A percentile compares a stretch with the other conserved stretches of the same genome.
phyloP scores from a whole-genome alignment of 2,113 vertebrate genomes.

The Callipepla californica region DNA sequence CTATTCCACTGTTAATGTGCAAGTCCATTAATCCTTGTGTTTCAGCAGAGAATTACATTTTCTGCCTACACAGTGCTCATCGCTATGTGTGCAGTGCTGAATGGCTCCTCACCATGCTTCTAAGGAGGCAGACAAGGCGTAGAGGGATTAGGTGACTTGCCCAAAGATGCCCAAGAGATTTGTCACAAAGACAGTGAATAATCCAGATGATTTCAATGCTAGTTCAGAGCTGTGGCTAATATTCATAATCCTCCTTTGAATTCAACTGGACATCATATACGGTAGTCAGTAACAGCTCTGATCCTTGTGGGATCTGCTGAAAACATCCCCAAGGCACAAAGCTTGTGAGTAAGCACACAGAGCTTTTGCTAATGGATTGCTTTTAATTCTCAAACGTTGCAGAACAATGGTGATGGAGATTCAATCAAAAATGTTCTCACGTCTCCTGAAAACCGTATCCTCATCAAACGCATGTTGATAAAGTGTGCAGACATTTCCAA shows the following conservation, averaged over 20 bases:
- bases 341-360: not conserved
- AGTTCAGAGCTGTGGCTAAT: not conserved
- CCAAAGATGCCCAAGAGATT: not conserved
- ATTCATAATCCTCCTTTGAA: not conserved
- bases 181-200: constrained; percentile 1
- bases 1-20: not conserved
- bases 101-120: not conserved
- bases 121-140: not conserved
- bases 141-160: constrained; percentile 16
- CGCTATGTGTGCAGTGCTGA: not conserved
- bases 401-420: constrained; percentile 84
- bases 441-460: constrained; percentile 91
- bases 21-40: constrained; percentile 19
- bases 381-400: constrained; percentile 50
- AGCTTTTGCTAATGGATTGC: constrained; percentile 34
- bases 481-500: constrained; percentile 98
- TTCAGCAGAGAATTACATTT: constrained; percentile 1
- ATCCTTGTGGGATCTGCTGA: not conserved
- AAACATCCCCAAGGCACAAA: not conserved
- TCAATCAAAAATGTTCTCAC: constrained; percentile 85
- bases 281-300: not conserved
- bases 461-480: constrained; percentile 97
- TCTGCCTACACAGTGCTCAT: not conserved
- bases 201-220: not conserved
- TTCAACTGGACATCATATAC: not conserved